Conservation (phyloP, 2,113 vertebrate genomes). For the Fukomys damarensis region DNA sequence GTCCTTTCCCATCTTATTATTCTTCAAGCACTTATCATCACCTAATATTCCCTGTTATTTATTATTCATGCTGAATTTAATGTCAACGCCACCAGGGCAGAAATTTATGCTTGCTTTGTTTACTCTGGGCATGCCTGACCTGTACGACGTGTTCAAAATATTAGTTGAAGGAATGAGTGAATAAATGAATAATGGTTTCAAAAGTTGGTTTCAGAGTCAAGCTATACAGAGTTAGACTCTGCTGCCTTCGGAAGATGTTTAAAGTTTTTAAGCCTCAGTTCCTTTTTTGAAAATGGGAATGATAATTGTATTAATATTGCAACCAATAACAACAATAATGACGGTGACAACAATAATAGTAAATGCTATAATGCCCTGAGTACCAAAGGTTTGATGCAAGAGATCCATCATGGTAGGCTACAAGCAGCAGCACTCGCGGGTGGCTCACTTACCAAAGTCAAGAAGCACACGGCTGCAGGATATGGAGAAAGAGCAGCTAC, state of each 20-base stretch:
- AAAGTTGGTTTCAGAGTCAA: background rate
- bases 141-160: background rate
- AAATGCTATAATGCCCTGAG: background rate
- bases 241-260: background rate
- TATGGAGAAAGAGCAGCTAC: background rate
- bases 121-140: background rate
- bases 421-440: background rate
- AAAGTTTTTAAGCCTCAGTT: background rate
- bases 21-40: background rate
- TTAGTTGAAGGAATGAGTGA: background rate
- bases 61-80: background rate
- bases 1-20: background rate
- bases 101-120: background rate
- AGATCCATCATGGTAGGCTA: background rate
- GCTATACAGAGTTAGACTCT: background rate
- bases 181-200: background rate
- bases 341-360: background rate
- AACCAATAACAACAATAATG: background rate
- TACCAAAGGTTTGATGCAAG: background rate
- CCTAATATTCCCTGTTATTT: background rate
- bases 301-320: background rate
- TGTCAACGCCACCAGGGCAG: background rate
- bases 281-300: background rate
- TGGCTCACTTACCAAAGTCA: background rate
- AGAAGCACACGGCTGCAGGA: background rate